Evolutionary conservation across 2,113 vertebrate species (phyloP), one percentile per base, ranked within the genome.

Genomic region (cattle (Bos taurus)): DNA sequence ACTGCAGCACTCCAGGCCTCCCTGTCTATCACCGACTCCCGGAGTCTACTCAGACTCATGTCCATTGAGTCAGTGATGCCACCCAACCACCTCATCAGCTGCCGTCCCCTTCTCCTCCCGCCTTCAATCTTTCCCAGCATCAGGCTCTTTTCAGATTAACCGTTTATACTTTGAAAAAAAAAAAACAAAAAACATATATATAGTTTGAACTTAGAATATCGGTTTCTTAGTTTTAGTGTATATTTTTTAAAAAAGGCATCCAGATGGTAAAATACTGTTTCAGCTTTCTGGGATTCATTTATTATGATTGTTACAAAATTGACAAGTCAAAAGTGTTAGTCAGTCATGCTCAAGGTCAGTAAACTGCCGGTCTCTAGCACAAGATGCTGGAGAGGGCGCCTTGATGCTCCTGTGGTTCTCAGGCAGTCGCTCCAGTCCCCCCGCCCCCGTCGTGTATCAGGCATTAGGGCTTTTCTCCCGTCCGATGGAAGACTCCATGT

Each of bases 291-390:
- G 17, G 28, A 9, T 43, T 52, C 7, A 0, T 52, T 71, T 81
- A 15, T 62, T 62, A 43, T 48, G 40, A 77, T 74, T 33, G 25
- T 56, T 43, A 89, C 14, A 36, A 12, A 80, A 43, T 30, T 36
- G 33, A 2, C 7, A 52, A 43, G 14, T 14, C 33, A 2, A 2
- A 19, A 40, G 4, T 0, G 54, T 26, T n/a, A 14, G 8, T 8
- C 12, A 36, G 25, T 33, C 3, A 1, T 3, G 12, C 4, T 36
- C 21, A 43, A 5, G 1, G 43, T 3, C 12, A 7, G 25, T 40
- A 2, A 4, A 1, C 40, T 21, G 30, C 33, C 17, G 0, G 2
- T 40, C n/a, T 46, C 0, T 23, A 5, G 43, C 2, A 21, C 19
- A 26, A 81, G 36, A 13, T 16, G 2, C 14, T 3, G 28, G 12